phyloP scores from a whole-genome alignment of 2,113 vertebrate genomes.

The Excalfactoria chinensis region DNA sequence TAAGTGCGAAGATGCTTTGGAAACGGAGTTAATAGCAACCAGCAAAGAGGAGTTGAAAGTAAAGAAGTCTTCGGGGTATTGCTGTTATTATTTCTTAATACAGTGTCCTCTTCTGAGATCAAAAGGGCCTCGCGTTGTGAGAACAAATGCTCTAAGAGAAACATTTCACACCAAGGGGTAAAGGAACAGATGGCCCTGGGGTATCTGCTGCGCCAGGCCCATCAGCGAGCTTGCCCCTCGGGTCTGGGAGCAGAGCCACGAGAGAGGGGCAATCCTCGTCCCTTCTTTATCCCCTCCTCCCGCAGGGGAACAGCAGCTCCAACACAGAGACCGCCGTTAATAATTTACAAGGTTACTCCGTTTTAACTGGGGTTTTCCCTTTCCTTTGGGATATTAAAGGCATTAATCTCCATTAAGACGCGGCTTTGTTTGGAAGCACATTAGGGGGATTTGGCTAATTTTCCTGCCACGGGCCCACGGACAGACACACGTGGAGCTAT shows the following conservation, averaged over 20 bases:
- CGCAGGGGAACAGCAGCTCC: neutral
- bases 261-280: neutral
- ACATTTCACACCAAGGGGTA: slow-evolving; percentile 73
- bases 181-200: slow-evolving; percentile 78
- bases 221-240: neutral
- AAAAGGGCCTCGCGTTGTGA: slow-evolving; percentile 74
- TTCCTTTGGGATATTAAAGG: slow-evolving; percentile 49
- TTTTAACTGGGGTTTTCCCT: slow-evolving; percentile 25
- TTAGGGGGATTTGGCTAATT: neutral
- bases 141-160: slow-evolving; percentile 76
- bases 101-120: slow-evolving; percentile 65
- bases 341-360: neutral
- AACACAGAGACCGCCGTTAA: neutral
- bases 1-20: neutral
- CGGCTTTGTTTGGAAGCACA: neutral
- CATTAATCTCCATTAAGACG: slow-evolving; percentile 29
- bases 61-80: slow-evolving; percentile 8
- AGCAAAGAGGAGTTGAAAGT: slow-evolving; percentile 30
- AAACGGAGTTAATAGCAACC: slow-evolving; percentile 21
- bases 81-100: slow-evolving; percentile 3
- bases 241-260: neutral
- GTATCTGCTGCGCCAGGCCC: neutral
- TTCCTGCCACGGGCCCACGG: neutral
- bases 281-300: neutral
- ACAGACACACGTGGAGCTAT: neutral